Percentiles rank a stretch among this genome's conserved stretches.
Evolutionary conservation across 2,888 invertebrate genomes (phyloP).

Genomic region (Dioctria linearis): DNA sequence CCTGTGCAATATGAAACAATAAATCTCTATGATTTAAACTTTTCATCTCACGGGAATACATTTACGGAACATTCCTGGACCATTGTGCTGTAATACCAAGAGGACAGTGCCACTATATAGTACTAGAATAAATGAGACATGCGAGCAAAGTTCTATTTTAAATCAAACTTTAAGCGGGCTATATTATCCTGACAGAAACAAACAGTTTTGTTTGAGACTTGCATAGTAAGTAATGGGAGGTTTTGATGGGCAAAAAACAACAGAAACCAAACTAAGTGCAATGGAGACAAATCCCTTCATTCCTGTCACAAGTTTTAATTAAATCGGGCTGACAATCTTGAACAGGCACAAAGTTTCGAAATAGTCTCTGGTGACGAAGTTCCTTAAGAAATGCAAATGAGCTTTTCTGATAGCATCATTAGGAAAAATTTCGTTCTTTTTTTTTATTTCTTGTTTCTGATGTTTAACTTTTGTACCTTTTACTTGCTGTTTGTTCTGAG

Average conservation of each 20-base stretch:
- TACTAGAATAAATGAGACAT: slow-evolving; percentile 28
- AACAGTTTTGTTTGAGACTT: slow-evolving; percentile 50
- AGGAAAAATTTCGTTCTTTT: too few relatives aligned
- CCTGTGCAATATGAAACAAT: slow-evolving; percentile 44
- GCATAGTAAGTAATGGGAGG: slow-evolving; percentile 28
- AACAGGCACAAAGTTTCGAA: slow-evolving; percentile 29
- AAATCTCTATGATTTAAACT: slow-evolving; percentile 44
- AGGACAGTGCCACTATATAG: slow-evolving; percentile 18
- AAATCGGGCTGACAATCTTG: slow-evolving; percentile 41
- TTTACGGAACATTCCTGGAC: background rate
- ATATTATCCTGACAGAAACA: slow-evolving; percentile 50
- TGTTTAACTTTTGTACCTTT: background rate
- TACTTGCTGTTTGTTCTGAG: background rate
- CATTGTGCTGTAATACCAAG: background rate
- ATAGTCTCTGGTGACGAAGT: slow-evolving; percentile 42
- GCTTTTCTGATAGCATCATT: background rate
- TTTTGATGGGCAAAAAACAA: slow-evolving; percentile 29
- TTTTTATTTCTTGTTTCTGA: background rate
- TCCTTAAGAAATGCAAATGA: slow-evolving; percentile 41
- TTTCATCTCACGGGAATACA: slow-evolving; percentile 43
- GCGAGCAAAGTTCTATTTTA: slow-evolving; percentile 36
- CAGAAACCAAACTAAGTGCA: slow-evolving; percentile 43
- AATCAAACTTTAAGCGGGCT: slow-evolving; percentile 39
- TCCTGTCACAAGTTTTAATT: slow-evolving; percentile 54
- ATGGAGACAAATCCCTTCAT: slow-evolving; percentile 51